A percentile compares a stretch with the other conserved stretches of the same genome.
Evolutionary conservation across 2,113 vertebrate species (phyloP).

Genomic region (Argyrosomus japonicus): DNA sequence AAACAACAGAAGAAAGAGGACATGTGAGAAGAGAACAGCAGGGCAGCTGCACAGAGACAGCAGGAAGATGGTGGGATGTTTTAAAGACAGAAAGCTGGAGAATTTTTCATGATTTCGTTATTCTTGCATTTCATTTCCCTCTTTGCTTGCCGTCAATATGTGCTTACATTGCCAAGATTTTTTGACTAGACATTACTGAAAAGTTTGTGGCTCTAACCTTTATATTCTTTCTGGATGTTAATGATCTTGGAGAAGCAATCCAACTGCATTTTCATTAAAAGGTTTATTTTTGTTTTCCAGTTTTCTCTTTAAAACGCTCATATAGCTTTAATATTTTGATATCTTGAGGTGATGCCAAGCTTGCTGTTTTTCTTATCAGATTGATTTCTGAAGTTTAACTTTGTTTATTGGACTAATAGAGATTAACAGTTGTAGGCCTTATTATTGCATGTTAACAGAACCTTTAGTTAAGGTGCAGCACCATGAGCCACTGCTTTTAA

Average conservation of each 20-base stretch:
- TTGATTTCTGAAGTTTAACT: neutral
- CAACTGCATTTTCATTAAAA: neutral
- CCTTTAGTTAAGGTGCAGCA: neutral
- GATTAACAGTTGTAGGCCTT: neutral
- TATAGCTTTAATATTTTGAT: neutral
- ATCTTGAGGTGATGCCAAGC: neutral
- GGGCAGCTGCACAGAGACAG: neutral
- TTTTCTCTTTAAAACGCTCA: neutral
- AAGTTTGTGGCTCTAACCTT: neutral
- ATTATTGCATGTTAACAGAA: neutral
- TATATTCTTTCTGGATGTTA: neutral
- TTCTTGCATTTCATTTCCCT: neutral
- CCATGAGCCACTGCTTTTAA: neutral
- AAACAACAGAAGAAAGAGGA: neutral
- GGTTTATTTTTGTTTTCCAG: neutral
- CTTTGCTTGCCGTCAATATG: neutral
- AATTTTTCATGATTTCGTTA: neutral
- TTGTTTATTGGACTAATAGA: neutral
- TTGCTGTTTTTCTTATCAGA: neutral
- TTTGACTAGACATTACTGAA: neutral
- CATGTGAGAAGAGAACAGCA: constrained; percentile 20
- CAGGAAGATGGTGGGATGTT: neutral
- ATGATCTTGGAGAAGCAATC: neutral
- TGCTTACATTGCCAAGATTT: neutral
- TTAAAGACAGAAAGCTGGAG: neutral